A percentile compares a stretch with the other conserved stretches of the same genome.
Conservation (phyloP, 1,140 invertebrate genomes). For the Caligus rogercresseyi region DNA sequence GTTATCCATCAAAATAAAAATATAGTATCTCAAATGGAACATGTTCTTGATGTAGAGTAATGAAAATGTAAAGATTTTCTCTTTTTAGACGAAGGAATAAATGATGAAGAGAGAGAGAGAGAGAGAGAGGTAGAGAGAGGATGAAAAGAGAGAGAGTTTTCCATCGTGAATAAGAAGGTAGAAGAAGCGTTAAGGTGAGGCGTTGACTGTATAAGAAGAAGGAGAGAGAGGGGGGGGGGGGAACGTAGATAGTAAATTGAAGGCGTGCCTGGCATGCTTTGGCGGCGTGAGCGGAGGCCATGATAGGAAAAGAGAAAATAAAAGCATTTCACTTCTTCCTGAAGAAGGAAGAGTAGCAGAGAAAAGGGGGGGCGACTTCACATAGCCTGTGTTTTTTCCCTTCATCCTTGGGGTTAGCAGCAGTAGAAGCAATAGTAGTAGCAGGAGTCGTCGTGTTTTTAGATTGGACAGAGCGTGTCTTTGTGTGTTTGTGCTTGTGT, state of each 20-base stretch:
- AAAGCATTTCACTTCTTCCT: neutral
- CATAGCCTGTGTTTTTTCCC: too few relatives aligned
- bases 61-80: neutral
- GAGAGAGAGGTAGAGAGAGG: neutral
- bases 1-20: too few relatives aligned
- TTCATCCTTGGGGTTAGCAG: too few relatives aligned
- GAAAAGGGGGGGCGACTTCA: too few relatives aligned
- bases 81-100: neutral
- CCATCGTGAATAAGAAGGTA: too few relatives aligned
- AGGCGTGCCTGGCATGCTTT: neutral
- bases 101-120: neutral
- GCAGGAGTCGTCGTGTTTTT: too few relatives aligned
- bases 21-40: too few relatives aligned
- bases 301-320: neutral
- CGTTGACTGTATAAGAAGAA: neutral
- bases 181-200: neutral
- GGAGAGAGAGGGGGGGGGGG: neutral
- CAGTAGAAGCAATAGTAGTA: too few relatives aligned
- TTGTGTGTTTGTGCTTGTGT: too few relatives aligned
- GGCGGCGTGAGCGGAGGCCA: neutral
- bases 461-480: too few relatives aligned
- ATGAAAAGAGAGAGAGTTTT: too few relatives aligned
- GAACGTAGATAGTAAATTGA: neutral
- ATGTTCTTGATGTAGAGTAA: too few relatives aligned
- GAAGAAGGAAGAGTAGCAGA: neutral